Percentiles rank a stretch among this genome's conserved stretches.
These are phyloP conservation scores for Zophobas morio DNA, from an alignment of 1,140 invertebrate species.

Conservation along the genomic window DNA sequence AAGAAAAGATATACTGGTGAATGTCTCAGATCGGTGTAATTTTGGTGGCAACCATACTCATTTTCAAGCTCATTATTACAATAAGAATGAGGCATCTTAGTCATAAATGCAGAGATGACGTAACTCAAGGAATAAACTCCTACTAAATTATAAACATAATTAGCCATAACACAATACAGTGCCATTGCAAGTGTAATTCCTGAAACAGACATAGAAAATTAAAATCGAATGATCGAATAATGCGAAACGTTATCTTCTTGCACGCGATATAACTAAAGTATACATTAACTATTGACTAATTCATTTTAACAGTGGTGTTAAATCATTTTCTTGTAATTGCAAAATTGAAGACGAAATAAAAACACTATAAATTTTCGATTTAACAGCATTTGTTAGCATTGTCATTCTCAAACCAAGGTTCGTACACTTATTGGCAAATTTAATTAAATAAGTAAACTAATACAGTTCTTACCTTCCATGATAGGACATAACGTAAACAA, in stretches of 20 bases:
- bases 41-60: not conserved
- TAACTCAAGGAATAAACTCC: slow-evolving; percentile 38
- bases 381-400: too few relatives aligned
- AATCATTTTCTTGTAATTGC: too few relatives aligned
- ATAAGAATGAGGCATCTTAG: slow-evolving; percentile 9
- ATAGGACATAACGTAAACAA: slow-evolving; percentile 46
- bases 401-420: too few relatives aligned
- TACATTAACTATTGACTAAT: too few relatives aligned
- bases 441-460: not conserved
- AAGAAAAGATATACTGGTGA: slow-evolving; percentile 14
- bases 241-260: too few relatives aligned
- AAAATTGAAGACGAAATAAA: too few relatives aligned
- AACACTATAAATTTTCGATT: too few relatives aligned
- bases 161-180: slow-evolving; percentile 36
- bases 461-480: slow-evolving; percentile 42
- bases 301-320: too few relatives aligned
- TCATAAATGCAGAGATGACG: slow-evolving; percentile 21
- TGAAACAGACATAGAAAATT: slow-evolving; percentile 23
- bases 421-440: too few relatives aligned
- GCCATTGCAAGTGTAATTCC: slow-evolving; percentile 47
- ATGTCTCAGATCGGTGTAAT: not conserved
- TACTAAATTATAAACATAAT: slow-evolving; percentile 36
- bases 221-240: too few relatives aligned
- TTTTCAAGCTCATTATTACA: not conserved
- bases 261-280: too few relatives aligned